Percentiles rank a stretch among this genome's conserved stretches.
Conservation (phyloP, 2,797 vertebrate species). For the Crenuchus spilurus region DNA sequence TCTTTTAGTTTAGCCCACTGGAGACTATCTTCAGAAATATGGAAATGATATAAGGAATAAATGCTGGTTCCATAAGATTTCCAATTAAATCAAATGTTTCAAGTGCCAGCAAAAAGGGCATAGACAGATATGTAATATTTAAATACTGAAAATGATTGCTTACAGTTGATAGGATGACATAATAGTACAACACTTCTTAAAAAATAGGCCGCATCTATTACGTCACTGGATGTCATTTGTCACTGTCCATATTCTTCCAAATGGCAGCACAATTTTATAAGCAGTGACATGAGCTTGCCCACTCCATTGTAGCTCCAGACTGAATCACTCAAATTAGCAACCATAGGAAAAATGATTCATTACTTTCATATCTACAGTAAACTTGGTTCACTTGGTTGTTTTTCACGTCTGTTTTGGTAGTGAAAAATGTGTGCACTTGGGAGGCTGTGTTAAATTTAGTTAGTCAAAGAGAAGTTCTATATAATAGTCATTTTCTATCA, state of each 20-base stretch:
- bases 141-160: neutral
- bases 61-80: neutral
- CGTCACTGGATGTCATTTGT: neutral
- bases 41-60: neutral
- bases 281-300: neutral
- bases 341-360: neutral
- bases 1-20: constrained; percentile 2
- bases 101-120: neutral
- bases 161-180: neutral
- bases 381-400: neutral
- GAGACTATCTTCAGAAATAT: constrained; percentile 20
- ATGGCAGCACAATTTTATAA: neutral
- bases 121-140: neutral
- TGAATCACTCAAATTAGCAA: neutral
- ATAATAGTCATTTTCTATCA: too few relatives aligned
- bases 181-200: neutral
- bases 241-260: neutral
- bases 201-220: neutral
- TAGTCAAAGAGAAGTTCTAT: too few relatives aligned
- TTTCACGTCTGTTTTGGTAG: too few relatives aligned
- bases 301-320: neutral
- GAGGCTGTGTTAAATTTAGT: too few relatives aligned
- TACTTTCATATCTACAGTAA: too few relatives aligned
- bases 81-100: neutral
- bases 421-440: too few relatives aligned